Percentiles rank a stretch among this genome's conserved stretches.
These are phyloP conservation scores for Graphium colonna DNA, from an alignment of 2,888 invertebrate species.

Conservation along the genomic window DNA sequence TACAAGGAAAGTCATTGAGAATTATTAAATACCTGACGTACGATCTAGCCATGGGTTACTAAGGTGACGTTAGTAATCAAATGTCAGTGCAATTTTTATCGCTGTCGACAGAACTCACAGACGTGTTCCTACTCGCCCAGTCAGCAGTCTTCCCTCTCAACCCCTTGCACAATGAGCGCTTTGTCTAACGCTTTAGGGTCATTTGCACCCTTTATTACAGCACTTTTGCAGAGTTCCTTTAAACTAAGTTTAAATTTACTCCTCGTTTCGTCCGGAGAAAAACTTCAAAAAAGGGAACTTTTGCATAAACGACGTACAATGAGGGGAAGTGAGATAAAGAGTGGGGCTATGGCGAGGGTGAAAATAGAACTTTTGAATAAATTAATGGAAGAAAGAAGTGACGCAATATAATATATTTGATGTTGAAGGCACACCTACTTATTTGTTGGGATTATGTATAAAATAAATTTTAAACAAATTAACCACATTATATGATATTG, in stretches of 20 bases:
- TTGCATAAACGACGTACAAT: background rate
- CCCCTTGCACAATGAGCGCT: conserved; percentile 8
- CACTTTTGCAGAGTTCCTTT: conserved; percentile 8
- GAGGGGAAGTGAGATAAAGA: background rate
- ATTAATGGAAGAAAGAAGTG: too few species aligned
- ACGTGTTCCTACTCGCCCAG: background rate
- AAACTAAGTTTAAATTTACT: conserved; percentile 10
- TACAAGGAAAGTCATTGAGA: too few species aligned
- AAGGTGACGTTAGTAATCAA: background rate
- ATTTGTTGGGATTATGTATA: too few species aligned
- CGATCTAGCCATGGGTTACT: too few species aligned
- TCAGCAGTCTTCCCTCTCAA: conserved; percentile 12
- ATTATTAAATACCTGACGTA: too few species aligned
- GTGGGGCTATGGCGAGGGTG: too few species aligned
- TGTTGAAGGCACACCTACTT: too few species aligned
- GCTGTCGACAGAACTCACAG: background rate
- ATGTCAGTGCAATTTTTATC: conserved; percentile 3
- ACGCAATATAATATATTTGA: too few species aligned
- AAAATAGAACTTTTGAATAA: too few species aligned
- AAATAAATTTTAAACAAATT: too few species aligned
- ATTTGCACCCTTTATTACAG: conserved; percentile 20
- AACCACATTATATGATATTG: too few species aligned
- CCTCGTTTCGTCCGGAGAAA: background rate
- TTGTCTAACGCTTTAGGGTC: conserved; percentile 21
- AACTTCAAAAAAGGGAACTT: background rate